Base-by-base conservation (phyloP, 2,113 vertebrate species). In the Morone saxatilis region DNA sequence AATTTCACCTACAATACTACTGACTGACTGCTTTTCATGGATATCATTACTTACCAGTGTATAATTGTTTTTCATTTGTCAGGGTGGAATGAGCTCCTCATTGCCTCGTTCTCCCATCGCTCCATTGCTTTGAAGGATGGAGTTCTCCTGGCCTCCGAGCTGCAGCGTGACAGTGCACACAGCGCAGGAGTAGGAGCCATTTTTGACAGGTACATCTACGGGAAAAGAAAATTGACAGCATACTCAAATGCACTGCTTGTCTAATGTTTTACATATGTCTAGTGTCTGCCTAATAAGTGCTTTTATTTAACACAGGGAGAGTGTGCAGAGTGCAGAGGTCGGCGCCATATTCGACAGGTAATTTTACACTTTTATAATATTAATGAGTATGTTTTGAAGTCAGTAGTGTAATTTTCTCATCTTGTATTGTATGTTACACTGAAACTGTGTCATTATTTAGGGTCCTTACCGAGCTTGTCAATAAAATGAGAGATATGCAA, bases 331-430 rank as follows among this genome's bases (percentile, higher is more conserved):
- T 19, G 97, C 98, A 0, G 98, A 98, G 17, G 98, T 99, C 4
- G 98, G 98, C 36, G 98, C 98, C 94, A 99, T 99, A 96, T 99
- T 99, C 71, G 98, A 99, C 96, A 97, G 98, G 98, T 99, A 94
- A 86, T 20, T 36, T 48, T 11, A 6, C 5, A 17, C 0, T n/a
- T 74, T 60, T 57, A 2, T 50, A 8, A 47, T 14, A 6, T 38
- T 20, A n/a, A 41, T 31, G 31, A 31, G 31, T 31, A 3, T 59
- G 19, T 71, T 6, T 53, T 62, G 25, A 31, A 36, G 8, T 54
- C 31, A 50, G 0, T 36, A 0, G 5, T 60, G 3, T 7, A 0
- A 6, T 59, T 59, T 71, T 70, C 2, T 56, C 1, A 22, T 63
- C 20, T n/a, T 56, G 7, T 11, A 17, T 71, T 51, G 11, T 61